phyloP scores from a whole-genome alignment of 2,797 vertebrate genomes.

The Siniperca undulata region DNA sequence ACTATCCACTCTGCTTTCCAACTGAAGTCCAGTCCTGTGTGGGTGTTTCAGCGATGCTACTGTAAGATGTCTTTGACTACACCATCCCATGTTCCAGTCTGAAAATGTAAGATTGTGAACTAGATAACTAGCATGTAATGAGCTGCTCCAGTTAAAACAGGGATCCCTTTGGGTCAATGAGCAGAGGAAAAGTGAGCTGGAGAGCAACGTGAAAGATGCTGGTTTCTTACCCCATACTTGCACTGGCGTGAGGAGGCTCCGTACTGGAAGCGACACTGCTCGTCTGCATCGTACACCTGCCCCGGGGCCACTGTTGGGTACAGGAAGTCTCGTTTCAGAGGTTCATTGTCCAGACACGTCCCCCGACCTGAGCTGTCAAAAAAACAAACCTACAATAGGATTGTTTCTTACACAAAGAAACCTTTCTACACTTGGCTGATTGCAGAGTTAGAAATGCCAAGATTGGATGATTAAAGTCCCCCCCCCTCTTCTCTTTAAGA shows the following conservation, averaged over 20 bases:
- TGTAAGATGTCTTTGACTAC: neutral
- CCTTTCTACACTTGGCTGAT: constrained; percentile 48
- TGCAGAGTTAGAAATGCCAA: constrained; percentile 30
- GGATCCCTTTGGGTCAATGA: neutral
- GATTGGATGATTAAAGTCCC: constrained; percentile 27
- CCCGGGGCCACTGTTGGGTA: constrained; percentile 98
- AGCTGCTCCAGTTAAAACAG: neutral
- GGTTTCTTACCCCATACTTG: constrained; percentile 99
- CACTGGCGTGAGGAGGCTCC: constrained; percentile 97
- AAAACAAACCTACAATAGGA: constrained; percentile 89
- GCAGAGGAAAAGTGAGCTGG: neutral
- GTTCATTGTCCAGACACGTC: constrained; percentile 99
- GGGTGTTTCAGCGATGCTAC: neutral
- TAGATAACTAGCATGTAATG: neutral
- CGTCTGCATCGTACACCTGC: constrained; percentile 98
- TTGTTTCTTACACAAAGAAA: constrained; percentile 82
- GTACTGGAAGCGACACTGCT: constrained; percentile 99
- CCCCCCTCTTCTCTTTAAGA: constrained; percentile 1
- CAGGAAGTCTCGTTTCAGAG: constrained; percentile 99
- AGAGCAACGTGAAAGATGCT: constrained; percentile 78
- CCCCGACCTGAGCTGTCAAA: constrained; percentile 99
- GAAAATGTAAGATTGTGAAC: neutral
- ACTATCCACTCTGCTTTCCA: neutral
- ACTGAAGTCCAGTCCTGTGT: neutral
- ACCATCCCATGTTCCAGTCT: neutral